phyloP scores from a whole-genome alignment of 1,140 invertebrate species.

The Drosophila simulans region DNA sequence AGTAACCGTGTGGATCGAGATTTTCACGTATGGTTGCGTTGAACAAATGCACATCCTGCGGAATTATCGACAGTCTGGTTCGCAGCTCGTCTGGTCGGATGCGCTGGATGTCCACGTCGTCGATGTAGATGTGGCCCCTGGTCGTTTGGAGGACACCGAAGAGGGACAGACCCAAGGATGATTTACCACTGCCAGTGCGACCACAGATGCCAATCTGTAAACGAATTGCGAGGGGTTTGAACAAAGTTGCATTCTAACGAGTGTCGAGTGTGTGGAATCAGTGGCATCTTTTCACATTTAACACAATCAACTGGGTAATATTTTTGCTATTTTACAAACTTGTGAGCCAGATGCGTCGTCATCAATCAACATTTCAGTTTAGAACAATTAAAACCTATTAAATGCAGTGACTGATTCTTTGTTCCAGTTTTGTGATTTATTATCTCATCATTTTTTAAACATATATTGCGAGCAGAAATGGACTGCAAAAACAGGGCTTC shows the following conservation, averaged over 20 bases:
- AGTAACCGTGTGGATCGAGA: constrained; percentile 92
- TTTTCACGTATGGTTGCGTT: constrained; percentile 96
- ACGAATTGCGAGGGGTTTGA: constrained; percentile 16
- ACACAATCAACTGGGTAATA: constrained; percentile 1
- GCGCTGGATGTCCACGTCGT: constrained; percentile 88
- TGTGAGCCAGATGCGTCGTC: background rate
- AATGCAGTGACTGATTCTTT: constrained; percentile 9
- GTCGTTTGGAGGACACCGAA: constrained; percentile 88
- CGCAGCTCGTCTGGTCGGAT: constrained; percentile 90
- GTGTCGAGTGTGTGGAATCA: background rate
- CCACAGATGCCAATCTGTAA: constrained; percentile 91
- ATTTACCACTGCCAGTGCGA: constrained; percentile 92
- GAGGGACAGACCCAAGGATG: constrained; percentile 89
- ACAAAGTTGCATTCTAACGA: constrained; percentile 13
- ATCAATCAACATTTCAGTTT: constrained; percentile 32
- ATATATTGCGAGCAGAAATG: constrained; percentile 27
- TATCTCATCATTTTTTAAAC: constrained; percentile 18
- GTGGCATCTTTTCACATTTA: background rate
- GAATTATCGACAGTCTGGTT: constrained; percentile 94
- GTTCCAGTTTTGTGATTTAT: constrained; percentile 36
- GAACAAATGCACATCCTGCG: constrained; percentile 96
- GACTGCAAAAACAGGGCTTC: background rate
- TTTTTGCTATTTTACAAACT: background rate
- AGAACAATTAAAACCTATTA: constrained; percentile 41
- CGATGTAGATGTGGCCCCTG: constrained; percentile 89